Conservation (phyloP, 1,140 invertebrate genomes). For the Monochamus saltuarius region DNA sequence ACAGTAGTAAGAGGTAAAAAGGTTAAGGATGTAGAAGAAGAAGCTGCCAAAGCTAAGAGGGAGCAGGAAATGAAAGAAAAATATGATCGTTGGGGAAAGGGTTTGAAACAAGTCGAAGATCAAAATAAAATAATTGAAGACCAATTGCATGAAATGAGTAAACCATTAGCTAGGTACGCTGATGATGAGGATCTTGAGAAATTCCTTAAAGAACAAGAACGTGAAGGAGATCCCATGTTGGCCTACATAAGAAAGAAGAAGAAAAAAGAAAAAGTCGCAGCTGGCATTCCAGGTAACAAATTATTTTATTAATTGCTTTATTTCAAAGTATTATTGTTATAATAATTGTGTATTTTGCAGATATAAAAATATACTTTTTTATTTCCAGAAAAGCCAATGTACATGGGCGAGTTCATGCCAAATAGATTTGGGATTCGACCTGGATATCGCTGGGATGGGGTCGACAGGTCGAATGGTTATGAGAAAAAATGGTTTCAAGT, state of each 20-base stretch:
- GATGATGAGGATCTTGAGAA: slow-evolving; percentile 87
- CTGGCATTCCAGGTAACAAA: slow-evolving; percentile 45
- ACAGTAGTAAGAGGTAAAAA: slow-evolving; percentile 67
- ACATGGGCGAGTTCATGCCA: slow-evolving; percentile 79
- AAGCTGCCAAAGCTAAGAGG: slow-evolving; percentile 63
- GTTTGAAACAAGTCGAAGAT: slow-evolving; percentile 79
- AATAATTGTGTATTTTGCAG: neutral
- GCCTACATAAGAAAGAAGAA: slow-evolving; percentile 81
- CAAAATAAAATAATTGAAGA: slow-evolving; percentile 66
- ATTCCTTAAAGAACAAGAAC: slow-evolving; percentile 70
- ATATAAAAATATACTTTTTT: slow-evolving; percentile 26
- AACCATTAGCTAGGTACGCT: slow-evolving; percentile 82
- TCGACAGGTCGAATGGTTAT: slow-evolving; percentile 96
- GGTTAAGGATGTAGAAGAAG: slow-evolving; percentile 62
- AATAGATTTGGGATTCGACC: slow-evolving; percentile 92
- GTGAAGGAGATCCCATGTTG: slow-evolving; percentile 92
- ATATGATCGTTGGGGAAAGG: slow-evolving; percentile 86
- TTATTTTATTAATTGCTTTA: slow-evolving; percentile 7
- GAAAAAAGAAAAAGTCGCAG: slow-evolving; percentile 56
- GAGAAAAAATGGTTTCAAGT: slow-evolving; percentile 87
- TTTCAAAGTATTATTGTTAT: slow-evolving; percentile 1
- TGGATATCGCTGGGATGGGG: slow-evolving; percentile 97
- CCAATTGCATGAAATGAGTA: slow-evolving; percentile 80
- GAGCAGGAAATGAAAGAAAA: slow-evolving; percentile 72
- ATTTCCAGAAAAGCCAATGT: slow-evolving; percentile 66